These are phyloP conservation scores for Lucilia sericata DNA, from an alignment of 1,140 invertebrate species.

Conservation along the genomic window DNA sequence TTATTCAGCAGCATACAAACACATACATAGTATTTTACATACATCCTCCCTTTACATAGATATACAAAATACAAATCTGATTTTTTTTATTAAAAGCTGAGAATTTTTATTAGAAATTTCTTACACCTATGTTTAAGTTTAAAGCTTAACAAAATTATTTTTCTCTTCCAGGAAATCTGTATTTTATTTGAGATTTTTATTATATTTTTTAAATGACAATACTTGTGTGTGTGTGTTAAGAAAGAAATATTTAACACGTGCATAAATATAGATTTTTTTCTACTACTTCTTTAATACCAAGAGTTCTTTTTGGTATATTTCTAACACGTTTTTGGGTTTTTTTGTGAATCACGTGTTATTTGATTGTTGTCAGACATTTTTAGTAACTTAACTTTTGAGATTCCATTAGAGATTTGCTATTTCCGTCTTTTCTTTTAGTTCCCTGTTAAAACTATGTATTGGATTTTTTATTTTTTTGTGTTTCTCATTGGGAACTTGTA, in stretches of 20 bases:
- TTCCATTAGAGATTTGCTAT: slow-evolving; percentile 5
- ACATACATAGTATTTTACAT: not conserved
- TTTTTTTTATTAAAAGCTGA: not conserved
- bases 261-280: not conserved
- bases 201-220: not conserved
- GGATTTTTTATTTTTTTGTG: not conserved
- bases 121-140: not conserved
- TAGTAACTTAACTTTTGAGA: slow-evolving; percentile 27
- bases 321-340: slow-evolving; percentile 24
- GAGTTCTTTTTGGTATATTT: not conserved
- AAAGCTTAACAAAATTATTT: not conserved
- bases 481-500: not conserved
- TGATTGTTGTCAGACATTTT: slow-evolving; percentile 37
- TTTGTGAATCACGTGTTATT: slow-evolving; percentile 34
- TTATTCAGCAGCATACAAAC: not conserved
- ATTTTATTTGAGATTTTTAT: not conserved
- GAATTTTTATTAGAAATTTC: not conserved
- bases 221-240: not conserved
- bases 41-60: too few relatives aligned
- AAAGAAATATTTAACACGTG: slow-evolving; percentile 8
- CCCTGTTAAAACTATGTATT: not conserved
- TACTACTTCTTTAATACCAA: not conserved
- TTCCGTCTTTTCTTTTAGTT: not conserved
- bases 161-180: not conserved
- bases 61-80: too few relatives aligned